Conservation (phyloP, 2,797 vertebrate genomes). For the Hephaestus fuliginosus region DNA sequence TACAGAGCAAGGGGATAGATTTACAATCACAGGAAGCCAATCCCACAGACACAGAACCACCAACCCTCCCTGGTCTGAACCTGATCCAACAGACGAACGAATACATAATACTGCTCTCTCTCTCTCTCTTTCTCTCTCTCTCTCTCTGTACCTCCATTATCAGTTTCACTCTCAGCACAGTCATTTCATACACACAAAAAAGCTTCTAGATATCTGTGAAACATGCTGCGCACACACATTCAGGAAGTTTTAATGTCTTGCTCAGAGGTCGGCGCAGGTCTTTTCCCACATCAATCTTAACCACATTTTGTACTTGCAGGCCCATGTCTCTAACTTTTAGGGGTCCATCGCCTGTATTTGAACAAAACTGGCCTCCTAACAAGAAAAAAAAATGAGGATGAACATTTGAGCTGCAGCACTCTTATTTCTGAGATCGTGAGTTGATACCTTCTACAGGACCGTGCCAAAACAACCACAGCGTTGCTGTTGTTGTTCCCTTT, state of each 20-base stretch:
- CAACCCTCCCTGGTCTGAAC: constrained; percentile 62
- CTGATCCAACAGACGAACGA: constrained; percentile 56
- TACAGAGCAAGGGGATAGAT: constrained; percentile 62
- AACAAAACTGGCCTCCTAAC: neutral
- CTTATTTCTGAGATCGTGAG: neutral
- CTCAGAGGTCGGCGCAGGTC: neutral
- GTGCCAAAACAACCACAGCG: constrained; percentile 13
- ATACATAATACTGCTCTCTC: constrained; percentile 6
- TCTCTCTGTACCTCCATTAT: neutral
- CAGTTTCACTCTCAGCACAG: neutral
- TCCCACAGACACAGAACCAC: constrained; percentile 66
- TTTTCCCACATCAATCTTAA: neutral
- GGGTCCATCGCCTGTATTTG: neutral
- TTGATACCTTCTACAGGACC: neutral
- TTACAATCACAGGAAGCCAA: constrained; percentile 81
- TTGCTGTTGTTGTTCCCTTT: constrained; percentile 14
- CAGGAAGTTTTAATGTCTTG: neutral
- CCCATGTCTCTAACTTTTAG: too few species aligned
- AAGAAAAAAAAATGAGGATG: neutral
- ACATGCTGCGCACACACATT: constrained; percentile 9
- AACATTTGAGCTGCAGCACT: neutral
- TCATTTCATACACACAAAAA: neutral
- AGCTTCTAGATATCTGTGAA: neutral
- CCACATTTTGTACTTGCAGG: neutral
- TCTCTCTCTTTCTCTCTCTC: neutral